Evolutionary conservation across 2,113 vertebrate genomes (phyloP).

Genomic region (Typhlomys cinereus): DNA sequence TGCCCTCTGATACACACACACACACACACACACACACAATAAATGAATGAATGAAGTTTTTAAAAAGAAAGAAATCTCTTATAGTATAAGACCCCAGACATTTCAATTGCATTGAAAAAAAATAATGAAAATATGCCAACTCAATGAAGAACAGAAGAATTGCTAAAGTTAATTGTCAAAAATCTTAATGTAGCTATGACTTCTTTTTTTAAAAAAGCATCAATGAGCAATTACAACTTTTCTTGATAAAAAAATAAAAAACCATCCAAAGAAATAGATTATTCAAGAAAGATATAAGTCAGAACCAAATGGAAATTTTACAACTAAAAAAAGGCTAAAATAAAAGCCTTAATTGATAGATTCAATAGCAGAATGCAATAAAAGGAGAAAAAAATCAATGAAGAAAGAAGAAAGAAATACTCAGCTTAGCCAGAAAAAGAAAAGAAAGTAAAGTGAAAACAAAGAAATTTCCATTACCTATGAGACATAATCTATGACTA

Average conservation of each 20-base stretch:
- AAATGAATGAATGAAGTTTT: no score
- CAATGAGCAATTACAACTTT: not conserved
- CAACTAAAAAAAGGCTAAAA: constrained; percentile 39
- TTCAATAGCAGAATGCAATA: not conserved
- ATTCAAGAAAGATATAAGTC: not conserved
- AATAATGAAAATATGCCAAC: not conserved
- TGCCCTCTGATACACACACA: no score
- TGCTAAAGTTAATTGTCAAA: not conserved
- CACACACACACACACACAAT: no score
- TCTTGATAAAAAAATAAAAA: constrained; percentile 17
- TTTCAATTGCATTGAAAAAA: constrained; percentile 2
- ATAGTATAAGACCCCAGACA: not conserved
- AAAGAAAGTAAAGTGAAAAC: not conserved
- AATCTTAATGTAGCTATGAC: not conserved
- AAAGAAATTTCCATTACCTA: not conserved
- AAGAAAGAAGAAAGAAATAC: not conserved
- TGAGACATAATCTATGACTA: not conserved
- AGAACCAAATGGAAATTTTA: constrained; percentile 15
- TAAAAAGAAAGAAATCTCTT: no score
- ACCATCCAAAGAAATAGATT: not conserved
- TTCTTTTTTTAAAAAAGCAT: not conserved
- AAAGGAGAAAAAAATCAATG: not conserved
- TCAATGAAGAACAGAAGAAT: not conserved
- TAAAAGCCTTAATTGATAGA: not conserved
- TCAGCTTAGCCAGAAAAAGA: not conserved